Conservation (phyloP, 1,140 invertebrate species). For the Zaprionus inermis region DNA sequence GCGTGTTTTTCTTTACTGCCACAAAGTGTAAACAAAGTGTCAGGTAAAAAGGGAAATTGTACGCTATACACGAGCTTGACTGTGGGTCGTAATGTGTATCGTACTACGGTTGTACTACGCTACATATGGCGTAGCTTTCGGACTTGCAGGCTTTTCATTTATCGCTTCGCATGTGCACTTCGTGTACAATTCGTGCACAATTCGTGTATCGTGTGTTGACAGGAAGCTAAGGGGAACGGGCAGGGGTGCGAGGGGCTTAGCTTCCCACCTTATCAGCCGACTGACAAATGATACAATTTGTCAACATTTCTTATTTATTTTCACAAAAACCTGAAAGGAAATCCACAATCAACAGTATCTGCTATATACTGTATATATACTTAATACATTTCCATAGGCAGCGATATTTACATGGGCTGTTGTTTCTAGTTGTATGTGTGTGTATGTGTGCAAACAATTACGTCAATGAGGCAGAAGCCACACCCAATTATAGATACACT, state of each 20-base stretch:
- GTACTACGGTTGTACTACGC: too few species aligned
- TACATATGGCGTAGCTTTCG: conserved; percentile 10
- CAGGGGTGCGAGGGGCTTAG: conserved; percentile 3
- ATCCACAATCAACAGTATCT: conserved; percentile 16
- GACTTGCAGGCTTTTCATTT: conserved; percentile 15
- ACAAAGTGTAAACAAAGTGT: conserved; percentile 32
- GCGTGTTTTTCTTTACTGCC: neutral
- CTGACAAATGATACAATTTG: conserved; percentile 64
- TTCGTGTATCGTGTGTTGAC: conserved; percentile 34
- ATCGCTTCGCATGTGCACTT: conserved; percentile 17
- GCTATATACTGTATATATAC: conserved; percentile 14
- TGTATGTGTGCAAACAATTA: conserved; percentile 66
- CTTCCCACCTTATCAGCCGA: conserved; percentile 30
- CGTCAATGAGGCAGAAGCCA: conserved; percentile 53
- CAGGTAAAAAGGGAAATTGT: conserved; percentile 3
- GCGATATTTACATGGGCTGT: conserved; percentile 26
- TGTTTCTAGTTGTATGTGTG: conserved; percentile 25
- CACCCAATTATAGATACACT: conserved; percentile 43
- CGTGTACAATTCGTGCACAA: conserved; percentile 19
- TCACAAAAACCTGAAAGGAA: conserved; percentile 24
- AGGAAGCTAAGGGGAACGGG: conserved; percentile 13
- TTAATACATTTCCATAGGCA: conserved; percentile 49
- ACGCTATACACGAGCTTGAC: neutral
- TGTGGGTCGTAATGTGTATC: too few species aligned
- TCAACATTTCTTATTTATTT: conserved; percentile 47